Evolutionary conservation across 2,888 invertebrate species (phyloP).

Genomic region (Thysanoteuthis rhombus): DNA sequence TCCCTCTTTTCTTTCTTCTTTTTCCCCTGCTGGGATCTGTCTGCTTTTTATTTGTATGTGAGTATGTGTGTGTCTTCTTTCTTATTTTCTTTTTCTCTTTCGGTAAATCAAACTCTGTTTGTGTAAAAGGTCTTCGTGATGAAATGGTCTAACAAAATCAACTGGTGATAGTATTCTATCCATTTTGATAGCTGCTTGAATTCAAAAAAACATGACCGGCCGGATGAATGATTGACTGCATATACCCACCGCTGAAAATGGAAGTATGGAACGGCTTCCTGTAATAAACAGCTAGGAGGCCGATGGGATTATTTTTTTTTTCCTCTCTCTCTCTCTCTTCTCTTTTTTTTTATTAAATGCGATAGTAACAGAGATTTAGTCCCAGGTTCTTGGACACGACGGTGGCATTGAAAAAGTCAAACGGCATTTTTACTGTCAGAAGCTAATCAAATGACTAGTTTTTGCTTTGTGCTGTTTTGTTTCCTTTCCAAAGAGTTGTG

Average conservation of each 20-base stretch:
- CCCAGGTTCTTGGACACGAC: background rate
- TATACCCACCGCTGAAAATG: background rate
- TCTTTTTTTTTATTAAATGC: background rate
- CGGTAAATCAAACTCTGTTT: background rate
- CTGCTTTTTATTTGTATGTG: background rate
- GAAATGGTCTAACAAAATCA: background rate
- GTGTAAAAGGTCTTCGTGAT: background rate
- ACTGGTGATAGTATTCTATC: background rate
- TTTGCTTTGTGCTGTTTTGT: background rate
- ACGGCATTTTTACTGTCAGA: slow-evolving; percentile 12
- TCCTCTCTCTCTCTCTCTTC: background rate
- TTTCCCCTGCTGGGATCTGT: background rate
- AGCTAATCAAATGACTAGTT: background rate
- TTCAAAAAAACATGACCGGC: background rate
- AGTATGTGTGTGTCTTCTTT: background rate
- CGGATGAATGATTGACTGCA: background rate
- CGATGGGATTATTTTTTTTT: background rate
- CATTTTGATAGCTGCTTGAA: background rate
- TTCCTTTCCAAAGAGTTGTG: background rate
- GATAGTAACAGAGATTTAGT: background rate
- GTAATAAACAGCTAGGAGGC: slow-evolving; percentile 12
- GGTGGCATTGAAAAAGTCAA: background rate
- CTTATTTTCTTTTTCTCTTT: background rate
- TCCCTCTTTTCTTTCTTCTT: background rate
- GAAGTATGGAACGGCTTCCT: background rate